These are phyloP conservation scores for Cydia fagiglandana DNA, from an alignment of 1,140 invertebrate species.

Conservation along the genomic window DNA sequence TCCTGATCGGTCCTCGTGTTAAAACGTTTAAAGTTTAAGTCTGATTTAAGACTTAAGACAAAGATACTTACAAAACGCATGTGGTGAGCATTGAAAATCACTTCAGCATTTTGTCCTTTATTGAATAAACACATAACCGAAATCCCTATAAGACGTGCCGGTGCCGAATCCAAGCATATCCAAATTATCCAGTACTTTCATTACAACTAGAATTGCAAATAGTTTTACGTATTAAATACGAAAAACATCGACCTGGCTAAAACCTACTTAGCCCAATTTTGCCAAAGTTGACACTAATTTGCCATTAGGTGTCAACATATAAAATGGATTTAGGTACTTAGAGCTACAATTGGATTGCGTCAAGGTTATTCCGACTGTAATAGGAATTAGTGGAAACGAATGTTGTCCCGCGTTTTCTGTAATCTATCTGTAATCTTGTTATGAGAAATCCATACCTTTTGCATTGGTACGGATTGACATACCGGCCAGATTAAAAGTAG, in stretches of 20 bases:
- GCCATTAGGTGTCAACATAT: background rate
- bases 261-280: background rate
- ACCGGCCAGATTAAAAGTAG: background rate
- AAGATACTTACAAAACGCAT: too few relatives aligned
- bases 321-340: conserved; percentile 45
- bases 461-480: conserved; percentile 25
- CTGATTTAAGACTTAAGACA: too few relatives aligned
- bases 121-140: too few relatives aligned
- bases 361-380: conserved; percentile 27
- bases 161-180: too few relatives aligned
- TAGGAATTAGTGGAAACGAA: conserved; percentile 21
- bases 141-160: too few relatives aligned
- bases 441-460: conserved; percentile 30
- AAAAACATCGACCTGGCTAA: background rate
- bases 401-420: conserved; percentile 27
- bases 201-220: too few relatives aligned
- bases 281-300: background rate
- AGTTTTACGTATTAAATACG: background rate
- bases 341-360: conserved; percentile 14
- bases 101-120: too few relatives aligned
- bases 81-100: too few relatives aligned
- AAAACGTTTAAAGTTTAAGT: too few relatives aligned
- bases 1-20: too few relatives aligned
- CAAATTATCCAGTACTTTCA: too few relatives aligned
- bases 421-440: conserved; percentile 32